phyloP scores from a whole-genome alignment of 1,140 invertebrate genomes.

The Eumeta japonica region DNA sequence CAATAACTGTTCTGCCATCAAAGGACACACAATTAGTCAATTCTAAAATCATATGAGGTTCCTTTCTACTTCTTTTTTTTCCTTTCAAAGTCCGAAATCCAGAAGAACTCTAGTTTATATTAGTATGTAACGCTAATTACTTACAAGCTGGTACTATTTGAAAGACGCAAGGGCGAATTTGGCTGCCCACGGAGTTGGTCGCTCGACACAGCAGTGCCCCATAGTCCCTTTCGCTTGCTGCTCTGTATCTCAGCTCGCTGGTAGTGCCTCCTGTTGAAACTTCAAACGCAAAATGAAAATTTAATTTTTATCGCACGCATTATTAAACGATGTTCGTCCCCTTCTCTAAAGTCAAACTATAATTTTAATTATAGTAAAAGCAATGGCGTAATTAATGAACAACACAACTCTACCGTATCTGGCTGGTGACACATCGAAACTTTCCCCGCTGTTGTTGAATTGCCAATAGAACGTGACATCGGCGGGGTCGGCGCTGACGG shows the following conservation, averaged over 20 bases:
- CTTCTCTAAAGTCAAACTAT: too few species aligned
- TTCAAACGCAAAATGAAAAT: too few species aligned
- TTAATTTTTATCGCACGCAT: not conserved
- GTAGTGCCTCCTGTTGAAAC: constrained; percentile 53
- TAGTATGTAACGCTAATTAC: too few species aligned
- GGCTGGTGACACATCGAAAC: constrained; percentile 74
- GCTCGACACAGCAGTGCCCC: constrained; percentile 80
- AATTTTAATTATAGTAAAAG: too few species aligned
- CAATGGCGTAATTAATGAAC: too few species aligned
- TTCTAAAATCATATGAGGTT: too few species aligned
- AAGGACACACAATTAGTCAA: too few species aligned
- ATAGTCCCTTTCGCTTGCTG: constrained; percentile 77
- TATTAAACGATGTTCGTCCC: too few species aligned
- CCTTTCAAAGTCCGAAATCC: too few species aligned
- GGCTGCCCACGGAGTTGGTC: constrained; percentile 77
- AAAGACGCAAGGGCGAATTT: constrained; percentile 81
- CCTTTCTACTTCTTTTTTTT: too few species aligned
- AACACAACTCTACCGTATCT: constrained; percentile 58
- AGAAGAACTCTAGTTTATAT: too few species aligned
- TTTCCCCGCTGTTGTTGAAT: constrained; percentile 85
- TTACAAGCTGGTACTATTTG: constrained; percentile 84
- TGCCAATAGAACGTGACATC: constrained; percentile 85
- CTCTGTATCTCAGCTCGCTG: constrained; percentile 77
- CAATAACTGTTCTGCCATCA: too few species aligned
- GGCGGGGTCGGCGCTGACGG: constrained; percentile 79